Percentiles rank a stretch among this genome's conserved stretches.
Conservation (phyloP, 2,797 vertebrate species). For the Rhadinocentrus ornatus region DNA sequence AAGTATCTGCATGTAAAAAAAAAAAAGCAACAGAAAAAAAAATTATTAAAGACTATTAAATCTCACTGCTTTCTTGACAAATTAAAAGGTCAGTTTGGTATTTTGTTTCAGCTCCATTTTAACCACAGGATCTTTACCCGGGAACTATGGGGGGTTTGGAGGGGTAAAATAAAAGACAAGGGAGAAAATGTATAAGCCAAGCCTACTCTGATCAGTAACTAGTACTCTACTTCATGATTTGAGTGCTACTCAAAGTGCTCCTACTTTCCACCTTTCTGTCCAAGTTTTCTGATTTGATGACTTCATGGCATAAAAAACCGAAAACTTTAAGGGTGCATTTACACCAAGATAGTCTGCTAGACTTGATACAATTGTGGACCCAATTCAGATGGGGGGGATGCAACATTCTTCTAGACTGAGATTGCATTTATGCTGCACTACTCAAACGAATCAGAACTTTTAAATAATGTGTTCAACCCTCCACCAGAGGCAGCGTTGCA, state of each 20-base stretch:
- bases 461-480: too few relatives aligned
- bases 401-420: too few relatives aligned
- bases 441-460: too few relatives aligned
- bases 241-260: neutral
- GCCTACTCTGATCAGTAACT: neutral
- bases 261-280: neutral
- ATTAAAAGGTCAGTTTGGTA: neutral
- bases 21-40: constrained; percentile 11
- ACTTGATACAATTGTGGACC: too few relatives aligned
- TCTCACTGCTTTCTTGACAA: neutral
- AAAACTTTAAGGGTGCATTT: neutral
- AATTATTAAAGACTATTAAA: neutral
- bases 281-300: neutral
- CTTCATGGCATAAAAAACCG: neutral
- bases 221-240: neutral
- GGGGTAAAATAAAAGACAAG: neutral
- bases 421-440: too few relatives aligned
- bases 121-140: neutral
- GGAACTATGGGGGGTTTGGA: neutral
- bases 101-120: neutral
- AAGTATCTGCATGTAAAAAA: constrained; percentile 84
- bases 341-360: too few relatives aligned
- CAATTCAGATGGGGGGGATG: too few relatives aligned
- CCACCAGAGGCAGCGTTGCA: too few relatives aligned
- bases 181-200: neutral